phyloP scores from a whole-genome alignment of 2,888 invertebrate genomes.

The Sarcophaga variegata region DNA sequence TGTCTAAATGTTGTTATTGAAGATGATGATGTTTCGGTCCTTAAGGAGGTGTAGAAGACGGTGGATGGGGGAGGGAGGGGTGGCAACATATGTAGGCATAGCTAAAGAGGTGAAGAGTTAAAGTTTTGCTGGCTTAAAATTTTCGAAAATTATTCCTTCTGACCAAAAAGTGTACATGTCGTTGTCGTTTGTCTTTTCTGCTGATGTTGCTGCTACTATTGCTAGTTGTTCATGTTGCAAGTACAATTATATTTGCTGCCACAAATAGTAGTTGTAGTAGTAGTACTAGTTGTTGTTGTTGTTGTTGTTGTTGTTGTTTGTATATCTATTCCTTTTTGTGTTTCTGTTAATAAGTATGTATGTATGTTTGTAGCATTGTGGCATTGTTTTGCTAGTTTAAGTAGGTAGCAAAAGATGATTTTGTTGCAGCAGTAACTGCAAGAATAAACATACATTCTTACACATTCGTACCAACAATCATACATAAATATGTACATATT shows the following conservation, averaged over 20 bases:
- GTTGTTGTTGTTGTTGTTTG: slow-evolving; percentile 14
- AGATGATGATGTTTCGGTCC: slow-evolving; percentile 4
- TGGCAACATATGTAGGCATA: slow-evolving; percentile 5
- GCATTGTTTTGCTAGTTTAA: slow-evolving; percentile 43
- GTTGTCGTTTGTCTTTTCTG: slow-evolving; percentile 49
- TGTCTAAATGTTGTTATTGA: not conserved
- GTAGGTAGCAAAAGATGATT: slow-evolving; percentile 50
- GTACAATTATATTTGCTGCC: slow-evolving; percentile 18
- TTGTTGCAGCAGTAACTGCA: slow-evolving; percentile 23
- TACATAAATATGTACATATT: slow-evolving; percentile 5
- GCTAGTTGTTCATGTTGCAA: slow-evolving; percentile 14
- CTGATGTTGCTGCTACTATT: slow-evolving; percentile 45
- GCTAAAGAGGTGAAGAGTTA: slow-evolving; percentile 33
- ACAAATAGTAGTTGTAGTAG: slow-evolving; percentile 21
- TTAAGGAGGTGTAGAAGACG: not conserved
- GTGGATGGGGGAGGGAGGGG: not conserved
- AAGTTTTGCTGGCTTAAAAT: slow-evolving; percentile 58
- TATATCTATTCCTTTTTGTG: not conserved
- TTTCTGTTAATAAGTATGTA: not conserved
- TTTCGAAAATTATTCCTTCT: slow-evolving; percentile 58
- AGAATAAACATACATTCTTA: slow-evolving; percentile 8
- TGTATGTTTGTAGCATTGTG: not conserved
- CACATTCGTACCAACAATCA: not conserved
- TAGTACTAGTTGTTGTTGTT: not conserved
- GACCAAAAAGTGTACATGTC: slow-evolving; percentile 50